Evolutionary conservation across 2,113 vertebrate species (phyloP).

Genomic region (Dolichotis patagonum): DNA sequence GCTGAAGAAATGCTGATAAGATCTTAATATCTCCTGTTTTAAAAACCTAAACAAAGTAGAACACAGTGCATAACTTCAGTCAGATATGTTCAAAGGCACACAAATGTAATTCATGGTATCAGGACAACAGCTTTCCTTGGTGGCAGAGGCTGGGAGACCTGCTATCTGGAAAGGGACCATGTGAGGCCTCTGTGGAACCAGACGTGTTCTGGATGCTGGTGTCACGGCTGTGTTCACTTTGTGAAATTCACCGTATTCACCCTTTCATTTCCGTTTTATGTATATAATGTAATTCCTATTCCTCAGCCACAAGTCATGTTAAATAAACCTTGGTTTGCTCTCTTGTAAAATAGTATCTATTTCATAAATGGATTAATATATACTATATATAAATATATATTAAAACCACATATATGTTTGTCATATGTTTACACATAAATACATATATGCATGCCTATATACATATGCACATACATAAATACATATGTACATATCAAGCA

Average conservation of each 20-base stretch:
- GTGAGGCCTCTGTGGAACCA: neutral
- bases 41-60: neutral
- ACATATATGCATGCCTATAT: neutral
- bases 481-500: neutral
- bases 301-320: neutral
- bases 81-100: neutral
- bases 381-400: neutral
- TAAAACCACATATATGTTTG: neutral
- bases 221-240: neutral
- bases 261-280: neutral
- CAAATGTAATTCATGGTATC: neutral
- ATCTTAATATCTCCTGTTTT: neutral
- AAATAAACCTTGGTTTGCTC: neutral
- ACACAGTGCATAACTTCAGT: neutral
- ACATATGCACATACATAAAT: neutral
- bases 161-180: rapidly evolving
- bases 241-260: neutral
- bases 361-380: neutral
- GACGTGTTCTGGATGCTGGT: neutral
- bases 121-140: neutral
- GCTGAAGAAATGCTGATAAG: constrained; percentile 26
- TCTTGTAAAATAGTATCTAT: neutral
- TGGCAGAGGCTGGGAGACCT: neutral
- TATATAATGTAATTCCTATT: neutral
- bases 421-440: neutral